These are phyloP conservation scores for Melanotaenia pygmaea DNA, from an alignment of 2,797 vertebrate genomes.

Conservation along the genomic window DNA sequence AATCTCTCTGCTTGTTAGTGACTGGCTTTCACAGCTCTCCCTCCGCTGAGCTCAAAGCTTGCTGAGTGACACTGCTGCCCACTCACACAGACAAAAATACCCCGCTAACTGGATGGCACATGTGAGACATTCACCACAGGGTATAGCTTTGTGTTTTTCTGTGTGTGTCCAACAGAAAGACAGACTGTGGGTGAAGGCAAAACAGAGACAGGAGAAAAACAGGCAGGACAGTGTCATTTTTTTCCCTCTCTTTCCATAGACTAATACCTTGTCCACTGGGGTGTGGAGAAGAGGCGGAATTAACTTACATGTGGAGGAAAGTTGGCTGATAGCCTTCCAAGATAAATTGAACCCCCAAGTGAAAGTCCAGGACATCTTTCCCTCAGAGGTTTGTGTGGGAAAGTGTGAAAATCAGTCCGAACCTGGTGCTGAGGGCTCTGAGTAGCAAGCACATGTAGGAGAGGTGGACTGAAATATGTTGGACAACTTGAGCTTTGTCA, in stretches of 20 bases:
- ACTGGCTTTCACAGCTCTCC: slow-evolving; percentile 78
- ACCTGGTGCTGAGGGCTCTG: slow-evolving; percentile 67
- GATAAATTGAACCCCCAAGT: slow-evolving; percentile 64
- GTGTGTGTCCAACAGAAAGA: slow-evolving; percentile 62
- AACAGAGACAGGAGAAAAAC: slow-evolving; percentile 55
- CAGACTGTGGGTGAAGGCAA: slow-evolving; percentile 60
- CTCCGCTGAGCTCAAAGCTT: slow-evolving; percentile 75
- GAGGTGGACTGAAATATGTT: slow-evolving; percentile 76
- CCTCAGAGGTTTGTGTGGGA: slow-evolving; percentile 60
- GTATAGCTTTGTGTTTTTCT: slow-evolving; percentile 56
- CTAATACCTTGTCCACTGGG: slow-evolving; percentile 54
- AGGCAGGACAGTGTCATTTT: slow-evolving; percentile 47
- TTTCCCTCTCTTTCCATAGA: slow-evolving; percentile 33
- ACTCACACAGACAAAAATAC: slow-evolving; percentile 80
- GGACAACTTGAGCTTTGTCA: slow-evolving; percentile 78
- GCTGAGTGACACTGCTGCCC: slow-evolving; percentile 80
- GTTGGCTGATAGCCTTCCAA: slow-evolving; percentile 60
- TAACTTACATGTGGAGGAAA: slow-evolving; percentile 57
- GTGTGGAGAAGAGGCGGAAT: slow-evolving; percentile 34
- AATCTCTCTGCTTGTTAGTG: slow-evolving; percentile 80
- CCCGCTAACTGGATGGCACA: slow-evolving; percentile 78
- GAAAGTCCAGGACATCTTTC: slow-evolving; percentile 65
- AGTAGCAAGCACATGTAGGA: slow-evolving; percentile 71
- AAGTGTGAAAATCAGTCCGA: slow-evolving; percentile 70
- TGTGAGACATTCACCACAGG: slow-evolving; percentile 72